Base-by-base conservation (phyloP, 2,797 vertebrate species). In the Phaenicophaeus curvirostris region DNA sequence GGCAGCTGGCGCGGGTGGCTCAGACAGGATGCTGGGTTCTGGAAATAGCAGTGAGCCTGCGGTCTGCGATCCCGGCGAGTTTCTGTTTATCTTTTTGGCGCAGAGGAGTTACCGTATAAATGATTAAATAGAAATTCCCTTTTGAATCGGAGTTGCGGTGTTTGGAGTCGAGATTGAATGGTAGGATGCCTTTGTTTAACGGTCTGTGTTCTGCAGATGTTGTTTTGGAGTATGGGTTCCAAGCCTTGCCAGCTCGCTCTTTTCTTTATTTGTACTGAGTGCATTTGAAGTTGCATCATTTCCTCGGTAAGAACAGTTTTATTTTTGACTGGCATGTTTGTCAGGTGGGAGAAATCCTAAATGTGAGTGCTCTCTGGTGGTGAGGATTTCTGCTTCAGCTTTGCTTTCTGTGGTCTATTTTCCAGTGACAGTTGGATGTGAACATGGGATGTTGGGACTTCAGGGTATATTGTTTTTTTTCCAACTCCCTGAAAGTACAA, bases 251-350 rank as follows among this genome's bases (percentile, higher is more conserved):
- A 95, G 8, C 95, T 76, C 42, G 68, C 58, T 83, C 79, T 92
- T 96, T 92, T 83, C 96, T 95, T 93, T 92, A 90, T 94, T 95
- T 96, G 72, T 86, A 27, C 91, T 93, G 92, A 92, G 55, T 90
- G 95, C 87, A 92, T 95, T 95, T 93, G 83, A 73, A 93, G 81
- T 97, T 96, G 96, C 95, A 95, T 97, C 97, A 97, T 96, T 97
- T 98, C 97, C 98, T 98, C 21, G 94, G 87, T 93, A 87, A 87
- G 96, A 94, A 75, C 84, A 57, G 90, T 96, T 94, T 96, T 96
- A 95, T 93, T 96, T 96, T 95, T 88, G 88, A 79, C 90, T 82
- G 62, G 81, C 91, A 94, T 41, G 88, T 92, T 94, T 93, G 88
- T 91, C 78, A 95, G 94, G 78, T 96, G 89, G 92, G 89, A 92